Conservation (phyloP, 2,113 vertebrate species). For the Syngnathus floridae region DNA sequence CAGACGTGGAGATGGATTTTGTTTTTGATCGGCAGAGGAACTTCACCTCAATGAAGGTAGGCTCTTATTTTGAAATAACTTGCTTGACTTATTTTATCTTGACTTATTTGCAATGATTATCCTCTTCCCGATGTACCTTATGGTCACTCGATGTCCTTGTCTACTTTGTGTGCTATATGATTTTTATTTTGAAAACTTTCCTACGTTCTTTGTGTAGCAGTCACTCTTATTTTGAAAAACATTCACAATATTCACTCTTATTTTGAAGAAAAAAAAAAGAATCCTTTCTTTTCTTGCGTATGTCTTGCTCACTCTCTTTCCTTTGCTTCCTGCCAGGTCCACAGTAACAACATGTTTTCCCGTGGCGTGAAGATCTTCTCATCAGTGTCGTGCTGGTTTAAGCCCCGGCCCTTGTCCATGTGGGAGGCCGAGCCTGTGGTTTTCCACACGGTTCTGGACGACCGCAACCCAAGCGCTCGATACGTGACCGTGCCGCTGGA, state of each 20-base stretch:
- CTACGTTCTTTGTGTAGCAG: background rate
- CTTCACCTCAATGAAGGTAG: conserved; percentile 81
- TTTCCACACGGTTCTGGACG: conserved; percentile 79
- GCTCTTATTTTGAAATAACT: background rate
- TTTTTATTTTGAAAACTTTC: too few species aligned
- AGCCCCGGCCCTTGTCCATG: conserved; percentile 66
- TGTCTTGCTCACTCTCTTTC: background rate
- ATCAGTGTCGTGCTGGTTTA: conserved; percentile 79
- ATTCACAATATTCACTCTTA: background rate
- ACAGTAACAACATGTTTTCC: conserved; percentile 90
- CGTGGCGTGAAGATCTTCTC: conserved; percentile 87
- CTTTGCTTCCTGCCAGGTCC: conserved; percentile 67
- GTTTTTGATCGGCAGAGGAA: conserved; percentile 76
- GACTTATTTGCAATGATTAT: too few species aligned
- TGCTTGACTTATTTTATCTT: too few species aligned
- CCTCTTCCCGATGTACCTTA: too few species aligned
- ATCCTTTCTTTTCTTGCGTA: background rate
- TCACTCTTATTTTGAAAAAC: background rate
- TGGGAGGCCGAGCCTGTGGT: conserved; percentile 75
- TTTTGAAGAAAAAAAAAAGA: too few species aligned
- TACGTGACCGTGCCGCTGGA: conserved; percentile 81
- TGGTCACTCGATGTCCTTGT: too few species aligned
- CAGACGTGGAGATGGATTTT: conserved; percentile 76
- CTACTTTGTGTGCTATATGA: too few species aligned
- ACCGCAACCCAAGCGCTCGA: conserved; percentile 84